phyloP scores from a whole-genome alignment of 2,888 invertebrate species.

The Osmoderma eremita region DNA sequence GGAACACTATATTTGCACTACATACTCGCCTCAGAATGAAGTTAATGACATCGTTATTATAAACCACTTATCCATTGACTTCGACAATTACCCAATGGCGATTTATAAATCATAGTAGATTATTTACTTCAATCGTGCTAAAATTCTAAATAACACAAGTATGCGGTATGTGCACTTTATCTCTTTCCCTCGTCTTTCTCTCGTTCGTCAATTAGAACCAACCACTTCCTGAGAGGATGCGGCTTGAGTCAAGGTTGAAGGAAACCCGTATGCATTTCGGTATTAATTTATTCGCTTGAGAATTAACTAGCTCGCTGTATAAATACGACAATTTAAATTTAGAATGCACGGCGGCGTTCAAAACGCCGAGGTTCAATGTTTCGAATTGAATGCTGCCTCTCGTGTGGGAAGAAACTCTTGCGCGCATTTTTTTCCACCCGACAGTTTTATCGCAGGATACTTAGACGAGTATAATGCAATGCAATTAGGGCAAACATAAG shows the following conservation, averaged over 20 bases:
- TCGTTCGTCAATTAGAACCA: slow-evolving; percentile 1
- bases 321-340: slow-evolving; percentile 31
- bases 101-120: too few relatives aligned
- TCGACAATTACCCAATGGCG: too few relatives aligned
- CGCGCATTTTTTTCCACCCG: slow-evolving; percentile 1
- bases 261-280: slow-evolving; percentile 19
- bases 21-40: too few relatives aligned
- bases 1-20: too few relatives aligned
- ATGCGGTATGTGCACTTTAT: neutral
- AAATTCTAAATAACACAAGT: too few relatives aligned
- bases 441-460: neutral
- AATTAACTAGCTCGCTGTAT: slow-evolving; percentile 25
- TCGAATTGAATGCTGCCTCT: slow-evolving; percentile 14
- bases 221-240: slow-evolving; percentile 31
- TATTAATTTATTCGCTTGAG: slow-evolving; percentile 27
- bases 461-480: too few relatives aligned
- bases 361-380: slow-evolving; percentile 30
- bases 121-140: too few relatives aligned
- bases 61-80: too few relatives aligned
- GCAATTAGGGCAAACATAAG: too few relatives aligned
- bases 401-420: slow-evolving; percentile 21
- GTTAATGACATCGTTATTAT: too few relatives aligned
- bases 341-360: slow-evolving; percentile 14
- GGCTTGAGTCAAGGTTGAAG: slow-evolving; percentile 23
- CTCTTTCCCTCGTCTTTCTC: neutral